These are phyloP conservation scores for Leptoclinus maculatus DNA, from an alignment of 2,797 vertebrate species.

Conservation along the genomic window DNA sequence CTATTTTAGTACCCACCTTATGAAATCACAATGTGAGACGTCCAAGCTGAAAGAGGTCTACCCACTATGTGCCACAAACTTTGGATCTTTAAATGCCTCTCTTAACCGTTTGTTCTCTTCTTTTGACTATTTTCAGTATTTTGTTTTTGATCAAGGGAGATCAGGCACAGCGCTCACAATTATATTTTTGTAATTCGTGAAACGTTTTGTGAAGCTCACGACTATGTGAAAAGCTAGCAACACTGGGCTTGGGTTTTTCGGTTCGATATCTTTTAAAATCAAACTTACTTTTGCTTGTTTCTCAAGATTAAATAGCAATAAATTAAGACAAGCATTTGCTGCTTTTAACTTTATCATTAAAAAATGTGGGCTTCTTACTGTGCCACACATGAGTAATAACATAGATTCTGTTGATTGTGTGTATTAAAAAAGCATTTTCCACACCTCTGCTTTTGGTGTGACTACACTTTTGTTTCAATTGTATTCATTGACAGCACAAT, in stretches of 20 bases:
- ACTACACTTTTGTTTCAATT: conserved; percentile 4
- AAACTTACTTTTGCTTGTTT: not conserved
- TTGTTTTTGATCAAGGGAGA: conserved; percentile 11
- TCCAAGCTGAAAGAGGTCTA: conserved; percentile 48
- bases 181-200: conserved; percentile 2
- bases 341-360: not conserved
- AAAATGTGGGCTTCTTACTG: not conserved
- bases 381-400: not conserved
- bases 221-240: not conserved
- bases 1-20: conserved; percentile 72
- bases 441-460: not conserved
- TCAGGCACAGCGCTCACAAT: not conserved
- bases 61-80: conserved; percentile 14
- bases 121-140: conserved; percentile 12
- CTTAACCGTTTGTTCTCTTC: conserved; percentile 25
- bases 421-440: not conserved
- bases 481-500: conserved; percentile 1
- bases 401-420: not conserved
- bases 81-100: conserved; percentile 26
- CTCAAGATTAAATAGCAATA: not conserved
- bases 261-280: not conserved
- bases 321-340: not conserved
- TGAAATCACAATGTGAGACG: conserved; percentile 73
- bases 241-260: not conserved
- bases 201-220: not conserved